Evolutionary conservation across 64 coral and sea anemone genomes (phyloP), one percentile per base, ranked within the genome.

Genomic region (Porites lutea): DNA sequence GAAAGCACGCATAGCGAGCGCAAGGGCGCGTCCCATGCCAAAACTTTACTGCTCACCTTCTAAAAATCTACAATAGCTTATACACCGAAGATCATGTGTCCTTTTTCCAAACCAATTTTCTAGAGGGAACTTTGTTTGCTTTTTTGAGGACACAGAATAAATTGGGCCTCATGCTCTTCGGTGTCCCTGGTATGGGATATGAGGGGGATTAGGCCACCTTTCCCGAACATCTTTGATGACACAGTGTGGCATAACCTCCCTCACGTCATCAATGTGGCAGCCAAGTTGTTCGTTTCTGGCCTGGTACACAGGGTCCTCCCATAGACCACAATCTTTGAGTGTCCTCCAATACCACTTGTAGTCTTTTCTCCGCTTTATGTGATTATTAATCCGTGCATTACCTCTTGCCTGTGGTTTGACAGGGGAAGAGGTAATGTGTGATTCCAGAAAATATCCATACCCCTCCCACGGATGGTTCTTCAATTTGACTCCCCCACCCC

Each of bases 171-270:
- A 70, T 19, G 48, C 53, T 59, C 85, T 14, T 59, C 52, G 49
- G 50, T 88, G 85, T 46, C 88, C 88, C 74, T 79, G 63, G 78
- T 81, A 79, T 65, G 75, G 64, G 9, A 80, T 57, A 27, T 81
- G 77, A 37, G 75, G 75, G 43, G 75, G 75, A 55, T 71, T 90
- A 67, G 75, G 88, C 88, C 60, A 80, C 43, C 88, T 79, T 46
- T 22, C 57, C 64, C 88, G 60, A 6, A 81, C 75, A 52, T 90
- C 88, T n/a, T 66, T 64, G 12, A 80, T 45, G 49, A 90, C 75
- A 64, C 88, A 80, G 15, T 78, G 44, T 18, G 88, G 76, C 88
- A 90, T 90, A 10, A 79, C 74, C 59, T 90, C 75, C 8, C 75
- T 52, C 12, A 80, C 76, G 6, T 90, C 88, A 67, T 64, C 59